A percentile compares a stretch with the other conserved stretches of the same genome.
Conservation (phyloP, 2,888 invertebrate genomes). For the Anorthoa munda region DNA sequence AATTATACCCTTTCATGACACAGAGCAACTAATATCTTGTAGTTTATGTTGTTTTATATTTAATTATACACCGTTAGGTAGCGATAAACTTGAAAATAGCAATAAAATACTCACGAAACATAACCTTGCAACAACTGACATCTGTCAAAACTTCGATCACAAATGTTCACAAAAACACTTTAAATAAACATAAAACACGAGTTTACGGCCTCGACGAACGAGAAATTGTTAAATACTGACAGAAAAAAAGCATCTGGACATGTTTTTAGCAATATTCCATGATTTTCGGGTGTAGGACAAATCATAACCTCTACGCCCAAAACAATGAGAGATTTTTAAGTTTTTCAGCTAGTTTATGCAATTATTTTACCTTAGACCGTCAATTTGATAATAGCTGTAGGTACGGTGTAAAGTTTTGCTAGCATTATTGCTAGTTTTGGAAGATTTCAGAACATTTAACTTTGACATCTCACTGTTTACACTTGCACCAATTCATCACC, state of each 20-base stretch:
- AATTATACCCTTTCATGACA: constrained; percentile 16
- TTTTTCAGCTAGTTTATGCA: constrained; percentile 27
- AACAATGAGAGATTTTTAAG: constrained; percentile 55
- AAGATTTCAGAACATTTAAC: constrained; percentile 7
- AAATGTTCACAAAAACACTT: constrained; percentile 87
- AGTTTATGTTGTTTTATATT: constrained; percentile 24
- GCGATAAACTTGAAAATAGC: constrained; percentile 44
- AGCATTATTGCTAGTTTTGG: constrained; percentile 10
- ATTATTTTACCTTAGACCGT: constrained; percentile 12
- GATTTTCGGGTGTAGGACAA: constrained; percentile 62
- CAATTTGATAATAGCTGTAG: not conserved
- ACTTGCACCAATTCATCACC: constrained; percentile 40
- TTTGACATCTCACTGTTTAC: constrained; percentile 61
- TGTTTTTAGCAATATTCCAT: constrained; percentile 88
- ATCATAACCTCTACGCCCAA: constrained; percentile 83
- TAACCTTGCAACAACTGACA: constrained; percentile 84
- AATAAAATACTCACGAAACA: constrained; percentile 75
- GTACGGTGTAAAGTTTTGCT: not conserved
- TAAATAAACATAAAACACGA: constrained; percentile 73
- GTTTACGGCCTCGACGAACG: constrained; percentile 57
- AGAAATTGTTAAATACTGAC: constrained; percentile 67
- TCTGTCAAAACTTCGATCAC: constrained; percentile 88
- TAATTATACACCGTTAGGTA: not conserved
- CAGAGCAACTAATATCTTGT: constrained; percentile 8
- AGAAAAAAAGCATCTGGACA: constrained; percentile 75